Evolutionary conservation across 1,140 invertebrate species (phyloP), one percentile per base, ranked within the genome.

Genomic region (Drosophila pseudoobscura): DNA sequence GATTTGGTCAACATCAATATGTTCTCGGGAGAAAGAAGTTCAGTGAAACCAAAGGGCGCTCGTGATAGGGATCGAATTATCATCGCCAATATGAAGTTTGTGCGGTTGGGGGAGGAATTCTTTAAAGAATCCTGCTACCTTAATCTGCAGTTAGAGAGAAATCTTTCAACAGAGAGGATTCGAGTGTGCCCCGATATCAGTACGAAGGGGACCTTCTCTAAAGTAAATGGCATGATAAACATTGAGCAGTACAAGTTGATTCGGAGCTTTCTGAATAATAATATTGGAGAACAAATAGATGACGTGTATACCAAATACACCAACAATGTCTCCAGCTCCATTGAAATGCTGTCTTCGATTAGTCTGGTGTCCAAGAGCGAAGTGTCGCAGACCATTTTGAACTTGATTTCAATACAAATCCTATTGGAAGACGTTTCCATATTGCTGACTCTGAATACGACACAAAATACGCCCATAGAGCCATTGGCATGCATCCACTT

Each of bases 351-450:
- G 0, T 87, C 79, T 0, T 75, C 80, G 2, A 68, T 83, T 0
- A 83, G 68, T 26, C 35, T 80, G 0, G 26, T 80, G 11, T 43
- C 75, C 0, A 77, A 77, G 49, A 77, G 9, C 8, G 74, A 88
- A 44, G 61, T 58, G 3, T 41, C 60, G 2, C 55, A 54, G 17
- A 46, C 39, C 31, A 93, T 94, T 8, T 98, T 96, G 95, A 96
- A 94, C 7, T 93, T 94, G 31, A 95, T 95, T 6, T 97, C 95
- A 0, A 94, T 99, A 71, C 94, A 95, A 66, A 93, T 99, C 31
- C 95, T 98, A 80, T 92, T 99, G 4, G 94, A 97, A n/a, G 96
- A 98, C 92, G 97, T 99, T 1, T 96, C 95, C 0, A 92, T 98
- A 4, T 94, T 95, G 70, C 88, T 98, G 72, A 92, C 93, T 47